Evolutionary conservation across 2,888 invertebrate genomes (phyloP).

Genomic region (Scaptomyza caliginosa): DNA sequence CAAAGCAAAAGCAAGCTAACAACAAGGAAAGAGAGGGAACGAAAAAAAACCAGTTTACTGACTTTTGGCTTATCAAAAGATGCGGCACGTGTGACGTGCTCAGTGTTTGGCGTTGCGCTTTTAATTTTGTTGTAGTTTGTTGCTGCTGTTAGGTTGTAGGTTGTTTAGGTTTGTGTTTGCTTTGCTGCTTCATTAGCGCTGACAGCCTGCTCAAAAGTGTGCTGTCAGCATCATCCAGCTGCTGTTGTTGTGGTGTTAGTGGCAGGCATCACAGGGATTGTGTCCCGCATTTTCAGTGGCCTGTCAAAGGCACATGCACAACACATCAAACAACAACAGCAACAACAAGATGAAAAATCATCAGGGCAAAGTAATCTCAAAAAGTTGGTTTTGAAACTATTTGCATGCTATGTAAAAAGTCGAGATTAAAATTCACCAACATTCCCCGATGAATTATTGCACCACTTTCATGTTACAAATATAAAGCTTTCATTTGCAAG

Average conservation of each 20-base stretch:
- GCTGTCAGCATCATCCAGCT: conserved; percentile 2
- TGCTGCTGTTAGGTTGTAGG: conserved; percentile 7
- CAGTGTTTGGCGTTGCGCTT: conserved; percentile 28
- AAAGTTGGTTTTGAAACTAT: conserved; percentile 28
- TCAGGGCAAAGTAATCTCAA: conserved; percentile 19
- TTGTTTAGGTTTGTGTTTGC: conserved; percentile 8
- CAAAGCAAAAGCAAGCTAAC: conserved; percentile 27
- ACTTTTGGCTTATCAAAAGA: conserved; percentile 44
- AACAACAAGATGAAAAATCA: conserved; percentile 4
- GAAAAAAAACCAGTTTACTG: conserved; percentile 38
- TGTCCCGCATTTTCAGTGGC: conserved; percentile 17
- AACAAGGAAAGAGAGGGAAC: not conserved
- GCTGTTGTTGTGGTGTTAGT: conserved; percentile 30
- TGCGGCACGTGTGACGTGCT: conserved; percentile 61
- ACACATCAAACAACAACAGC: not conserved
- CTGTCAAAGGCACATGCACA: conserved; percentile 29
- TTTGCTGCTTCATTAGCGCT: conserved; percentile 66
- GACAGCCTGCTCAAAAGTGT: conserved; percentile 64
- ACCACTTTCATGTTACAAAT: conserved; percentile 1
- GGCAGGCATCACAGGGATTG: conserved; percentile 7
- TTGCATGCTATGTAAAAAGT: conserved; percentile 3
- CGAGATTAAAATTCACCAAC: not conserved
- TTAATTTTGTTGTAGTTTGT: conserved; percentile 3
- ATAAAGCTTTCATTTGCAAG: not conserved
- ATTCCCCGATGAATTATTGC: not conserved